A percentile compares a stretch with the other conserved stretches of the same genome.
These are phyloP conservation scores for Archivesica marissinica DNA, from an alignment of 1,140 invertebrate genomes.

Conservation along the genomic window DNA sequence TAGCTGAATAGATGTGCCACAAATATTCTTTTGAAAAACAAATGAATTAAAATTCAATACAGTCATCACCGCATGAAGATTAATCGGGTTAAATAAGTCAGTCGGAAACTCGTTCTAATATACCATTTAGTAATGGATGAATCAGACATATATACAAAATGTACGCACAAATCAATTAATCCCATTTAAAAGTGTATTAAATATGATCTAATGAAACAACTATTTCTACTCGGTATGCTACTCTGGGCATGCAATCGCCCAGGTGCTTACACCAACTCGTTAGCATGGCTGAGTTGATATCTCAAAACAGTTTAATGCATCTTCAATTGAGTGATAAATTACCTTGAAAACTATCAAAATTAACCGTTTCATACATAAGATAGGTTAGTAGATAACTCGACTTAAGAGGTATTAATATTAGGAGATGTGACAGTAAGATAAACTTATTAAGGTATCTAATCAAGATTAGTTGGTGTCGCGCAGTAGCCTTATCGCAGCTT, in stretches of 20 bases:
- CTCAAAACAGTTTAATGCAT: slow-evolving; percentile 33
- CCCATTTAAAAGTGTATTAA: no score
- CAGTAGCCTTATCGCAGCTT: slow-evolving; percentile 18
- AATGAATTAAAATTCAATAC: no score
- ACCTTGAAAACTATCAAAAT: slow-evolving; percentile 32
- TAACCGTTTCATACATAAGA: slow-evolving; percentile 52
- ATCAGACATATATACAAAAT: no score
- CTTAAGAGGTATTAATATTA: slow-evolving; percentile 2
- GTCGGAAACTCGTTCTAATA: no score
- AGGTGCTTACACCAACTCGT: neutral
- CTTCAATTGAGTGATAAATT: slow-evolving; percentile 49
- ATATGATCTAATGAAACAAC: neutral
- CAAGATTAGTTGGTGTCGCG: neutral
- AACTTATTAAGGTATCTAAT: slow-evolving; percentile 35
- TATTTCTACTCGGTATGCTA: neutral
- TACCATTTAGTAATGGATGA: no score
- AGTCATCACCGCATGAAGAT: no score
- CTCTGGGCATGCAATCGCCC: neutral
- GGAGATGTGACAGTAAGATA: slow-evolving; percentile 3
- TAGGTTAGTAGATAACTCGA: neutral
- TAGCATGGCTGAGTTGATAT: neutral
- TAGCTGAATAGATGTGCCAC: no score
- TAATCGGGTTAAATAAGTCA: no score
- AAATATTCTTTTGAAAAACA: no score
- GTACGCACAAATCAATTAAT: no score